phyloP scores from a whole-genome alignment of 2,888 invertebrate genomes.

The Mystacides longicornis region DNA sequence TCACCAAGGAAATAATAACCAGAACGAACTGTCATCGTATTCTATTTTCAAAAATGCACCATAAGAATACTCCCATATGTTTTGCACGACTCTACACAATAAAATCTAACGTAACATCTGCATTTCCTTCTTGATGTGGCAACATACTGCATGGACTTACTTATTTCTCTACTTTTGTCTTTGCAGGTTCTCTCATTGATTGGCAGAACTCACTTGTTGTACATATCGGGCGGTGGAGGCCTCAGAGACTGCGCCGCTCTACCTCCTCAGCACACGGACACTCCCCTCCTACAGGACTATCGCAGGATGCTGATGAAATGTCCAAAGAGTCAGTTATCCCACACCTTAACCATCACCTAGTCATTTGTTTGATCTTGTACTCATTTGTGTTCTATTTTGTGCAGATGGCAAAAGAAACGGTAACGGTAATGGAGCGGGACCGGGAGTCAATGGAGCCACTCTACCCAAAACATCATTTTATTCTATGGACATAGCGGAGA shows the following conservation, averaged over 20 bases:
- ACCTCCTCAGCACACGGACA: conserved; percentile 57
- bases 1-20: too few relatives aligned
- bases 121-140: too few relatives aligned
- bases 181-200: conserved; percentile 38
- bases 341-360: too few relatives aligned
- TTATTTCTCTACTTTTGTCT: not conserved
- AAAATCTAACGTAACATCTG: too few relatives aligned
- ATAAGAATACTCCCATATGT: too few relatives aligned
- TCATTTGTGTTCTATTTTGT: too few relatives aligned
- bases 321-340: conserved; percentile 23
- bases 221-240: conserved; percentile 65
- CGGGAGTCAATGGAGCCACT: conserved; percentile 32
- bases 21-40: too few relatives aligned
- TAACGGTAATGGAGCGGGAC: conserved; percentile 13
- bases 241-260: conserved; percentile 74
- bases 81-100: too few relatives aligned
- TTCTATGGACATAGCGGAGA: conserved; percentile 48
- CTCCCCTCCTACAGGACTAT: conserved; percentile 72
- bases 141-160: not conserved
- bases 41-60: too few relatives aligned
- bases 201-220: conserved; percentile 68
- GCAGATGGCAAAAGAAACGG: conserved; percentile 22
- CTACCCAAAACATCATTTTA: conserved; percentile 40
- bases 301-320: conserved; percentile 45
- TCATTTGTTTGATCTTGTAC: too few relatives aligned